phyloP scores from a whole-genome alignment of 2,113 vertebrate genomes.

The Labeo catla region DNA sequence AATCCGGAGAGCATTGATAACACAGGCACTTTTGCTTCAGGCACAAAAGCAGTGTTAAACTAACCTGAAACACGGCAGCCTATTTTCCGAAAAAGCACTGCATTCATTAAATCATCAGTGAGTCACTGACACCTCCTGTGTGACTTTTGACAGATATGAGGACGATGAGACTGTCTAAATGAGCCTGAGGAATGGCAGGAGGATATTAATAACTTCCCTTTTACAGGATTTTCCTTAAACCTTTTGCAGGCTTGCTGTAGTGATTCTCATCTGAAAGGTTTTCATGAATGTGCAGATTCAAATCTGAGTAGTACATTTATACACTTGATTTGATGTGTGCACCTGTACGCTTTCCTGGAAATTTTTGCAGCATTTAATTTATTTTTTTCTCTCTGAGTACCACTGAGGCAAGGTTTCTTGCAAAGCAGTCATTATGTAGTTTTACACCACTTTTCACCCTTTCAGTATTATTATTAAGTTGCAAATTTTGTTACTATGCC shows the following conservation, averaged over 20 bases:
- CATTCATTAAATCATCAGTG: conserved; percentile 45
- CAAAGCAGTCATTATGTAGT: not conserved
- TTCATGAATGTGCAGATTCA: conserved; percentile 20
- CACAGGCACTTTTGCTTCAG: conserved; percentile 23
- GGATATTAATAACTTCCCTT: conserved; percentile 31
- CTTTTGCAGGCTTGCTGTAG: conserved; percentile 4
- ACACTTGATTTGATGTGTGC: not conserved
- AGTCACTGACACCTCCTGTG: conserved; percentile 35
- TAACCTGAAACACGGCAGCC: conserved; percentile 29
- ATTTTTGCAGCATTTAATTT: not conserved
- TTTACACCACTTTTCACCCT: not conserved
- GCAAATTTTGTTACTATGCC: not conserved
- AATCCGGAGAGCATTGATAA: conserved; percentile 42
- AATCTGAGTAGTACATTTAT: conserved; percentile 13
- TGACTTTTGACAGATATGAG: conserved; percentile 33
- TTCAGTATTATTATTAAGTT: not conserved
- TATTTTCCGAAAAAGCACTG: conserved; percentile 20
- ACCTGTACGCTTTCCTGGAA: not conserved
- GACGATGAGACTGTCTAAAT: conserved; percentile 33
- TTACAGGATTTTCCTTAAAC: conserved; percentile 23
- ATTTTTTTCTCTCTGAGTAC: not conserved
- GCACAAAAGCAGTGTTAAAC: conserved; percentile 36
- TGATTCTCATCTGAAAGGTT: conserved; percentile 12
- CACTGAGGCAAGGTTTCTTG: not conserved
- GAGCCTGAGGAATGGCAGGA: conserved; percentile 36